Percentiles rank a stretch among this genome's conserved stretches.
These are phyloP conservation scores for Heliconius erato DNA, from an alignment of 2,888 invertebrate species.

Conservation along the genomic window DNA sequence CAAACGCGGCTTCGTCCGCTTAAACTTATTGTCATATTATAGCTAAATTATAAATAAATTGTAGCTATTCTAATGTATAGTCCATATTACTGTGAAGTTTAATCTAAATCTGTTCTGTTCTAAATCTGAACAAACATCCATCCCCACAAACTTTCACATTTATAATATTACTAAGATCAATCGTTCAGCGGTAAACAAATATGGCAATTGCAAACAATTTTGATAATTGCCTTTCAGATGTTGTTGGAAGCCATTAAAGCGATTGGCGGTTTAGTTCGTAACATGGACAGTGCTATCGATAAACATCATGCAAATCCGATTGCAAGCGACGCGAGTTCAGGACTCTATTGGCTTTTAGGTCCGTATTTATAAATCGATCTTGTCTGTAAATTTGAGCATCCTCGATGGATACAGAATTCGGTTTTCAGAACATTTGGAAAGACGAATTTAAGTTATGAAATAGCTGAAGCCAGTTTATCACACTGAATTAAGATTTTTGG, in stretches of 20 bases:
- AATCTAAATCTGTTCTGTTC: too few relatives aligned
- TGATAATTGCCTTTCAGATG: background rate
- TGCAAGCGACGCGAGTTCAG: background rate
- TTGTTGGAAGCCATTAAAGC: background rate
- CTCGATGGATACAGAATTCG: background rate
- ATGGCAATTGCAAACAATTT: background rate
- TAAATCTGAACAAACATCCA: too few relatives aligned
- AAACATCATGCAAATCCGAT: conserved; percentile 5
- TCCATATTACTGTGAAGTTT: too few relatives aligned
- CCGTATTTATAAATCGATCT: too few relatives aligned
- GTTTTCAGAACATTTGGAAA: background rate
- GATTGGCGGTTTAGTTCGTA: background rate
- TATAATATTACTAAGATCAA: background rate
- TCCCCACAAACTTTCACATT: background rate
- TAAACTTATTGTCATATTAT: too few relatives aligned
- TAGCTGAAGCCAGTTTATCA: too few relatives aligned
- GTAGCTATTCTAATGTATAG: too few relatives aligned
- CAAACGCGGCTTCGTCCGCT: too few relatives aligned
- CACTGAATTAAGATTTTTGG: too few relatives aligned
- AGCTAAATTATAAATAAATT: too few relatives aligned
- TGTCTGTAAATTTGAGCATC: background rate
- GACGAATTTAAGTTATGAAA: too few relatives aligned
- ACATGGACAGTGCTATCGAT: background rate
- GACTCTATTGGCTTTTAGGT: background rate
- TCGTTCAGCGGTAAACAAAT: background rate